Conservation (phyloP, 2,113 vertebrate genomes). For the Gobio gobio region DNA sequence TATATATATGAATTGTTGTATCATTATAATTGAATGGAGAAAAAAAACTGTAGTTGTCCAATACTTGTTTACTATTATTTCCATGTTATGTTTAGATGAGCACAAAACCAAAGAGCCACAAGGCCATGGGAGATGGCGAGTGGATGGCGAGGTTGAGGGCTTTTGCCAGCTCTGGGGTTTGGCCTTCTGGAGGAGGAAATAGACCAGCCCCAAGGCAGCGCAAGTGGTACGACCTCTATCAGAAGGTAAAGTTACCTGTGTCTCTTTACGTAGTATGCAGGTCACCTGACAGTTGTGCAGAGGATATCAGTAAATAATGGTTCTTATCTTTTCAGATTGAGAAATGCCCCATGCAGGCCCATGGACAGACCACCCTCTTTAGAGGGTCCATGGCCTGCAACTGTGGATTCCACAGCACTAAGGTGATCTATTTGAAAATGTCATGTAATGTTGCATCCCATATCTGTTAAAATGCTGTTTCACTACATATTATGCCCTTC, state of each 20-base stretch:
- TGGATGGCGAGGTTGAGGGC: constrained; percentile 31
- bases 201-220: constrained; percentile 20
- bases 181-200: constrained; percentile 31
- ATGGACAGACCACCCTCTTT: constrained; percentile 25
- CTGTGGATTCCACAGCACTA: constrained; percentile 36
- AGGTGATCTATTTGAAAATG: constrained; percentile 28
- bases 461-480: constrained; percentile 19
- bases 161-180: constrained; percentile 36
- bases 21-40: neutral
- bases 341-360: constrained; percentile 12
- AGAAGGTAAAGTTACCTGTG: constrained; percentile 10
- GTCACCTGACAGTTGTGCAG: constrained; percentile 1
- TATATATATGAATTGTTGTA: too few species aligned
- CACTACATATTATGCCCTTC: neutral
- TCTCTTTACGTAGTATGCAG: constrained; percentile 15
- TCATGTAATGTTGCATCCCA: neutral
- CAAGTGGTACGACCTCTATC: constrained; percentile 38
- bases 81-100: constrained; percentile 20
- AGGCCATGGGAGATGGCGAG: constrained; percentile 29
- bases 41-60: neutral
- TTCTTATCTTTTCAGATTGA: constrained; percentile 6
- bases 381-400: constrained; percentile 25
- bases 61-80: neutral
- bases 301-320: neutral
- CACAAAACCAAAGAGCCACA: constrained; percentile 30